Evolutionary conservation across 2,888 invertebrate genomes (phyloP).

Genomic region (Stenodera caucasica): DNA sequence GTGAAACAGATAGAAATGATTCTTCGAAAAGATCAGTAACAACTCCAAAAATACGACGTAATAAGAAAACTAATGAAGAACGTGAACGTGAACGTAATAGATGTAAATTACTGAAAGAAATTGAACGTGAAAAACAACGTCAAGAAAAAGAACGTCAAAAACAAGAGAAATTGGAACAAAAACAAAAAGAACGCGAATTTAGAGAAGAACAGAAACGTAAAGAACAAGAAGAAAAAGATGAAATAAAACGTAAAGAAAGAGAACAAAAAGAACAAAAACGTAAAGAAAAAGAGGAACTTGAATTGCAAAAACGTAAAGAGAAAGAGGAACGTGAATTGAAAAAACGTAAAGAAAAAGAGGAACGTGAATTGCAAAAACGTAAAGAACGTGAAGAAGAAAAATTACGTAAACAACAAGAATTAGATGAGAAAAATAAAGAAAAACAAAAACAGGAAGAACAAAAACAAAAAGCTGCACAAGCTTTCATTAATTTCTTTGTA

Average conservation of each 20-base stretch:
- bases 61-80: constrained; percentile 20
- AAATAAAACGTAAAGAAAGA: constrained; percentile 6
- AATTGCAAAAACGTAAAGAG: constrained; percentile 65
- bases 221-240: constrained; percentile 39
- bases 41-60: not conserved
- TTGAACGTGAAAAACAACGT: constrained; percentile 50
- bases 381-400: constrained; percentile 65
- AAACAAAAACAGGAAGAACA: constrained; percentile 72
- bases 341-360: constrained; percentile 54
- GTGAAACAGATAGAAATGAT: not conserved
- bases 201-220: constrained; percentile 44
- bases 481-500: constrained; percentile 82
- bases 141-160: constrained; percentile 59
- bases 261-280: constrained; percentile 56
- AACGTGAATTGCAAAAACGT: constrained; percentile 56
- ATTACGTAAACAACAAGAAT: constrained; percentile 58
- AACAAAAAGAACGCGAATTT: constrained; percentile 47
- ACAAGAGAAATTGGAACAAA: constrained; percentile 55
- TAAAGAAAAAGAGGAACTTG: constrained; percentile 58
- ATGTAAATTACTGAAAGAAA: constrained; percentile 45
- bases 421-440: constrained; percentile 63
- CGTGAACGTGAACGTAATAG: constrained; percentile 44
- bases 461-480: constrained; percentile 76
- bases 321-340: constrained; percentile 46
- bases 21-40: constrained; percentile 51